Base-by-base conservation (phyloP, 2,888 invertebrate species). In the Oxyscelio sp. region DNA sequence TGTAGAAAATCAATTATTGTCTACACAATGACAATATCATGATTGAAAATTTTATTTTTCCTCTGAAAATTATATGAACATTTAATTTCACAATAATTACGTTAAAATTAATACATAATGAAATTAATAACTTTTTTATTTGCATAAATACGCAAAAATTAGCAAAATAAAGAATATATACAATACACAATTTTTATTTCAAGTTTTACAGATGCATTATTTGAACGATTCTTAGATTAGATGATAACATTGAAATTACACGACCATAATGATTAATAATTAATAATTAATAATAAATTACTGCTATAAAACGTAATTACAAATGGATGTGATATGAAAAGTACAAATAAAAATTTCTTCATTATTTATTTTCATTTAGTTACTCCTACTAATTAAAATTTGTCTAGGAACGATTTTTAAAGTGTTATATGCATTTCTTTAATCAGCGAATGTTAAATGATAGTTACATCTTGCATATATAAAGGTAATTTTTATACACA, bases 201-300 rank as follows among this genome's bases (percentile, higher is more conserved):
- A 71, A 71, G 80, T 61, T 80, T 66, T 80, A 80, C 73, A 80
- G 80, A 74, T 74, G 59, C 40, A 66, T 13, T 74, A 73, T 68
- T 31, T 74, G 59, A 66, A 74, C 52, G 38, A n/a, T 24, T 59
- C 24, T 24, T 73, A 74, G 59, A 43, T 0, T 74, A 73, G 21
- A 59, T 71, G 27, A 71, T 71, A 50, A 66, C 13, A 9, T 65
- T 80, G 74, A 66, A 80, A 80, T 74, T 74, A 80, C 59, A 66
- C 66, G 66, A 80, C 54, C 73, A 68, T 40, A 68, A 54, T 74
- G 52, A 59, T 56, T n/a, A n/a, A n/a, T n/a, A n/a, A n/a, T n/a
- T n/a, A n/a, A n/a, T n/a, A n/a, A n/a, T n/a, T n/a, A n/a, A n/a
- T 40, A 27, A 50, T 66, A 65, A 80, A 73, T 80, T 63, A 73